These are phyloP conservation scores for Streblospio benedicti DNA, from an alignment of 1,140 invertebrate genomes.

Conservation along the genomic window DNA sequence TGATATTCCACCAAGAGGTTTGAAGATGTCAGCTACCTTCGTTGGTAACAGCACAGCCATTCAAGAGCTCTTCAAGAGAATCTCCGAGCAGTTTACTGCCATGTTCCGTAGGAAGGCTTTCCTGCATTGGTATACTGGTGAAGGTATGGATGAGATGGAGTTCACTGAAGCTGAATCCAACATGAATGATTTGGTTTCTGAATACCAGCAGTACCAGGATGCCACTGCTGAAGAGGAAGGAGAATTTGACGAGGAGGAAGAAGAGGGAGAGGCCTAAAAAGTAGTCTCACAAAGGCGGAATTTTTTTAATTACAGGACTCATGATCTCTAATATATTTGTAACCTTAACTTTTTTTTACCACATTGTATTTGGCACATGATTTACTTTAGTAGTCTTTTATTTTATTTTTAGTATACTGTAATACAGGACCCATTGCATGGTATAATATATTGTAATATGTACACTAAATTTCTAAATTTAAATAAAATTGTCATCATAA, in stretches of 20 bases:
- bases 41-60: conserved; percentile 58
- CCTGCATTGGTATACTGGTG: conserved; percentile 68
- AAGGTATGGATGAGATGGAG: conserved; percentile 71
- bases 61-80: conserved; percentile 66
- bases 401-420: too few species aligned
- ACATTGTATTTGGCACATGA: too few species aligned
- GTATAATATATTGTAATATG: too few species aligned
- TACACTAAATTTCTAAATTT: too few species aligned
- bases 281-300: too few species aligned
- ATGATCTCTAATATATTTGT: too few species aligned
- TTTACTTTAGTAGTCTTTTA: too few species aligned
- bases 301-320: too few species aligned
- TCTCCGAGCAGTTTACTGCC: conserved; percentile 63
- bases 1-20: conserved; percentile 53
- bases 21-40: conserved; percentile 54
- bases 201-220: conserved; percentile 79
- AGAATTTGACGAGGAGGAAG: conserved; percentile 61
- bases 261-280: conserved; percentile 55
- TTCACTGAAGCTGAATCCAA: conserved; percentile 63
- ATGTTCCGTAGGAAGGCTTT: conserved; percentile 70
- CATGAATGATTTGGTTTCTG: conserved; percentile 54
- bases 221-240: conserved; percentile 33
- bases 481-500: too few species aligned
- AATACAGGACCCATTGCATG: too few species aligned
- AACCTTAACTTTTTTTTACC: too few species aligned